Percentiles rank a stretch among this genome's conserved stretches.
Conservation (phyloP, 2,888 invertebrate species). For the Ornithoptera priamus region DNA sequence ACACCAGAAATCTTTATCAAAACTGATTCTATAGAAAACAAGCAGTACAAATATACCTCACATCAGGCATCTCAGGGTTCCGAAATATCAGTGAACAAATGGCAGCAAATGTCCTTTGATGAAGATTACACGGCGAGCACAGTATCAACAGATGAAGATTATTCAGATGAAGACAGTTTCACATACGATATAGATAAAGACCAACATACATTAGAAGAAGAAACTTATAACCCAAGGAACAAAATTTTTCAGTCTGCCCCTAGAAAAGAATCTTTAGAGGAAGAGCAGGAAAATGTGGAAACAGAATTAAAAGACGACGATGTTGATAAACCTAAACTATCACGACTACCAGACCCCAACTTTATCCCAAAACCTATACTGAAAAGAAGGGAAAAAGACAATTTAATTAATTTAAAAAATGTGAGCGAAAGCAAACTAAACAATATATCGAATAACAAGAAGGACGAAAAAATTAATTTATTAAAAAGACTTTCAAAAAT, state of each 20-base stretch:
- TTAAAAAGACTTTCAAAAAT: slow-evolving; percentile 71
- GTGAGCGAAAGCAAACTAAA: slow-evolving; percentile 43
- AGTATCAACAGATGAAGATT: slow-evolving; percentile 75
- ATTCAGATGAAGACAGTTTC: slow-evolving; percentile 63
- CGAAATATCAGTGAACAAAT: slow-evolving; percentile 61
- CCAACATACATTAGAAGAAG: slow-evolving; percentile 72
- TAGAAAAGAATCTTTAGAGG: slow-evolving; percentile 50
- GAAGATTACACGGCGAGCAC: slow-evolving; percentile 84
- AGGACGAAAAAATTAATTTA: slow-evolving; percentile 61
- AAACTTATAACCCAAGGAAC: slow-evolving; percentile 84
- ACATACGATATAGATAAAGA: slow-evolving; percentile 58
- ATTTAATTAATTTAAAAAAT: slow-evolving; percentile 32
- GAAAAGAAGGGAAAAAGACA: slow-evolving; percentile 79
- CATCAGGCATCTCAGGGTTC: slow-evolving; percentile 55
- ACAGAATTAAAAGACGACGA: slow-evolving; percentile 63
- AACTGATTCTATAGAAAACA: slow-evolving; percentile 58
- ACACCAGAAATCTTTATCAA: slow-evolving; percentile 58
- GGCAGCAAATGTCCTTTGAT: slow-evolving; percentile 76
- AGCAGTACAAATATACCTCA: slow-evolving; percentile 42
- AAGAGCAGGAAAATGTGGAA: slow-evolving; percentile 65
- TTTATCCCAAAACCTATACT: slow-evolving; percentile 89
- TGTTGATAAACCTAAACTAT: slow-evolving; percentile 80
- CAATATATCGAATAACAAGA: slow-evolving; percentile 50
- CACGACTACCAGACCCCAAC: slow-evolving; percentile 84
- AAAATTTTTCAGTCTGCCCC: slow-evolving; percentile 61